Base-by-base conservation (phyloP, 2,797 vertebrate genomes). In the Peromyscus eremicus region DNA sequence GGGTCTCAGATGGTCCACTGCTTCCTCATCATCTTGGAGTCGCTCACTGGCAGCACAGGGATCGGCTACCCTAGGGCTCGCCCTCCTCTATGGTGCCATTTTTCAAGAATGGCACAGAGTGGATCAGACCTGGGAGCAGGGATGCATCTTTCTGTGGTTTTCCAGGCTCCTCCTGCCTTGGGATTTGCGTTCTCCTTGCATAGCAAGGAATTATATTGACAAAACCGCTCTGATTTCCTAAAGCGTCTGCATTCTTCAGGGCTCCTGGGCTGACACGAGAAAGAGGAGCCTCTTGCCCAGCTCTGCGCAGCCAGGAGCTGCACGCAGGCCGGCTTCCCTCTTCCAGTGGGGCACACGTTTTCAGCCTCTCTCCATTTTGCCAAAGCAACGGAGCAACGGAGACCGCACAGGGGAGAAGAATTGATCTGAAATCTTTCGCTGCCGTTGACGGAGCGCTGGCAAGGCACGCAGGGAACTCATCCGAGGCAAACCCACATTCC, bases 351-450 rank as follows among this genome's bases (percentile, higher is more conserved):
- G n/a, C 57, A 57, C 57, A 64, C 0, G 66, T 85, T 94, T 94
- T 87, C 80, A 91, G 80, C 83, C 87, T 80, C 73, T 75, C 75
- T 76, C 52, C 19, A 0, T 91, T 92, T 91, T 32, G 46, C 49
- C 81, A 81, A 77, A 89, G 43, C 43, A 43, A 43, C 5, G 43
- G 81, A 86, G 92, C 16, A 71, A 46, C 60, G 40, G 92, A 91
- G 89, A 91, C 1, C 4, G 90, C 92, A 40, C 92, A 52, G 34
- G 9, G 95, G 95, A 95, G 80, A 80, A 94, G 94, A 91, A 96
- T 92, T 96, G 97, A 97, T 96, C 94, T 91, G 86, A 89, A 60
- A 77, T 66, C 95, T 94, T 82, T 95, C 57, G 52, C 89, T 76
- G 91, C 79, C 86, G 55, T 89, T 97, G 93, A 75, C 92, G 5